Conservation (phyloP, 2,888 invertebrate genomes). For the Cordilura impudica region DNA sequence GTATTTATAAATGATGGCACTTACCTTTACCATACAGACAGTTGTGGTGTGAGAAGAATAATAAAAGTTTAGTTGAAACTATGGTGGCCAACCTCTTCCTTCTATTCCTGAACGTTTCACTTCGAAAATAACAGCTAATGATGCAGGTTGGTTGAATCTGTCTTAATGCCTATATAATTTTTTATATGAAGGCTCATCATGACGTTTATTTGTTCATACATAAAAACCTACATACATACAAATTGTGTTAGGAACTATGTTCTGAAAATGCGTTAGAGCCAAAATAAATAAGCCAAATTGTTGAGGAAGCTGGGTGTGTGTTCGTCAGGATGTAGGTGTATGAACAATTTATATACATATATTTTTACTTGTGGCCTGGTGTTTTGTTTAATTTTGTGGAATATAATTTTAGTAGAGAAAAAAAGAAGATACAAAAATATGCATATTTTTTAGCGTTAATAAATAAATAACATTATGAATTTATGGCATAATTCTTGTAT, state of each 20-base stretch:
- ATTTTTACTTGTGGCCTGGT: constrained; percentile 4
- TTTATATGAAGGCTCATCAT: not conserved
- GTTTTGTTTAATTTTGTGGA: constrained; percentile 23
- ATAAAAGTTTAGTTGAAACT: not conserved
- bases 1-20: not conserved
- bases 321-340: not conserved
- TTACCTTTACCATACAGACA: not conserved
- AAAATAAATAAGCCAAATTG: not conserved
- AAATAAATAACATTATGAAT: constrained; percentile 15
- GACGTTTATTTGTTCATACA: not conserved
- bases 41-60: not conserved
- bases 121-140: not conserved
- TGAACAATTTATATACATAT: not conserved
- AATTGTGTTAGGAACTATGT: no score
- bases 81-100: not conserved
- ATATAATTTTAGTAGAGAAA: not conserved
- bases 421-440: not conserved
- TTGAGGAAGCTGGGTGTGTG: not conserved
- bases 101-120: not conserved
- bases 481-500: constrained; percentile 16
- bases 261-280: constrained; percentile 5
- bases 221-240: no score
- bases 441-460: not conserved
- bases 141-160: not conserved
- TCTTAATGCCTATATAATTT: not conserved